These are phyloP conservation scores for Trogon melanurus DNA, from an alignment of 2,113 vertebrate genomes.

Conservation along the genomic window DNA sequence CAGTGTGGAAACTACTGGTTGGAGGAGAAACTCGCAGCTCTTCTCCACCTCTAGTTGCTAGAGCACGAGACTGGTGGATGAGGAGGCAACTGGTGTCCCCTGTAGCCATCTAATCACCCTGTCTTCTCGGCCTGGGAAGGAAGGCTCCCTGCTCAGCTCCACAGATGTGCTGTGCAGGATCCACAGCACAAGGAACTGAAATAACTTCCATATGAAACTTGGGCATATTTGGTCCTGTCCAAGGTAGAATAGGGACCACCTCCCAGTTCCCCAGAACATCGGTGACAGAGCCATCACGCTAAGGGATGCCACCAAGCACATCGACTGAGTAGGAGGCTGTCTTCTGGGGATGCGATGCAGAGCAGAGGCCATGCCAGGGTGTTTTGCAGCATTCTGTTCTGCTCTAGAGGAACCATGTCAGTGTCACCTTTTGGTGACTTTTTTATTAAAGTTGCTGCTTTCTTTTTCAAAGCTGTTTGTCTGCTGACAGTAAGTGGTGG, in stretches of 20 bases:
- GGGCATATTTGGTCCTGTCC: background rate
- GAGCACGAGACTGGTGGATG: background rate
- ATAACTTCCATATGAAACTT: accelerated
- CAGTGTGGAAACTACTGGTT: accelerated
- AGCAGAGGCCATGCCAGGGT: background rate
- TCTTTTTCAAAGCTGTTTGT: background rate
- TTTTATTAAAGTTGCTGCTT: background rate
- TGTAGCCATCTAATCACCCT: background rate
- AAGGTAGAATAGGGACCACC: background rate
- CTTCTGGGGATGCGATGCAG: accelerated
- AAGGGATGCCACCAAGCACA: background rate
- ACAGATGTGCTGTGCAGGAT: background rate
- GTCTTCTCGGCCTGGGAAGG: background rate
- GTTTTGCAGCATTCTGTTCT: background rate
- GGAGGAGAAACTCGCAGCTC: background rate
- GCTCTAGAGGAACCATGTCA: background rate
- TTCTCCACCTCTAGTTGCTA: background rate
- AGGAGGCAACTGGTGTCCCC: background rate
- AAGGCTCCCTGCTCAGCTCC: background rate
- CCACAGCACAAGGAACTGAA: background rate
- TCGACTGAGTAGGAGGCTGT: accelerated
- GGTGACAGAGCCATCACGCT: accelerated
- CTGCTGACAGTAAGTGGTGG: background rate
- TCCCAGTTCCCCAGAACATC: background rate
- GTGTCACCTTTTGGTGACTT: background rate